Evolutionary conservation across 1,140 invertebrate species (phyloP).

Genomic region (Trachelipus rathkii): DNA sequence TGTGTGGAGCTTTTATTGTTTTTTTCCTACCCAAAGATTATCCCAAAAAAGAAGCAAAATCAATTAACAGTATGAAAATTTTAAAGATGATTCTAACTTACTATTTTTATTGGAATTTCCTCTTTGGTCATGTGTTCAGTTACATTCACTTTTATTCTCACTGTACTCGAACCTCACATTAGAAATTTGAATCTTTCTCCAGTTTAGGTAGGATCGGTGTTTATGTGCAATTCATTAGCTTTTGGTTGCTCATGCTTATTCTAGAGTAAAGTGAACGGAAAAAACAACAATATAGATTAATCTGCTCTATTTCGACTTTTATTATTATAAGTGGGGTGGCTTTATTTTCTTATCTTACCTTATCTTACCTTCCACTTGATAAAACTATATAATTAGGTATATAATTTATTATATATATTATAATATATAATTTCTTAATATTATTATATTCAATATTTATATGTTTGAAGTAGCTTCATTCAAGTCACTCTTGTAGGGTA

Average conservation of each 20-base stretch:
- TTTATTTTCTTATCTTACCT: slow-evolving; percentile 59
- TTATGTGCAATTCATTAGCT: slow-evolving; percentile 79
- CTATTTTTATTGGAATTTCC: slow-evolving; percentile 57
- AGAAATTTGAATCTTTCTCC: slow-evolving; percentile 67
- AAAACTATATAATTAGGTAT: too few species aligned
- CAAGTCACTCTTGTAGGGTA: too few species aligned
- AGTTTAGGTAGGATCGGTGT: slow-evolving; percentile 73
- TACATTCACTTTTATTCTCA: slow-evolving; percentile 75
- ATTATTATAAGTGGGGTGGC: slow-evolving; percentile 63
- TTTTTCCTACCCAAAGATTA: slow-evolving; percentile 46
- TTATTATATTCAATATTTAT: too few species aligned
- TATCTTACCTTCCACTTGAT: too few species aligned
- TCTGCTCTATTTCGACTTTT: slow-evolving; percentile 63
- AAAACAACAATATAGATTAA: slow-evolving; percentile 59
- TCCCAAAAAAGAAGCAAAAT: slow-evolving; percentile 41
- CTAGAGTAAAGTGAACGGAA: slow-evolving; percentile 77
- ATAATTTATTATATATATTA: too few species aligned
- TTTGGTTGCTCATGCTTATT: slow-evolving; percentile 74
- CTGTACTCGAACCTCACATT: slow-evolving; percentile 75
- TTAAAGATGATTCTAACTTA: slow-evolving; percentile 43
- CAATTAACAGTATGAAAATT: slow-evolving; percentile 59
- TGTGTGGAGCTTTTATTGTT: slow-evolving; percentile 39
- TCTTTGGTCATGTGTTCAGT: slow-evolving; percentile 76
- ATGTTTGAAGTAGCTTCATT: too few species aligned
- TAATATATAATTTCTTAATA: too few species aligned